Evolutionary conservation across 2,797 vertebrate species (phyloP).

Genomic region (Scomberomorus guttatus): DNA sequence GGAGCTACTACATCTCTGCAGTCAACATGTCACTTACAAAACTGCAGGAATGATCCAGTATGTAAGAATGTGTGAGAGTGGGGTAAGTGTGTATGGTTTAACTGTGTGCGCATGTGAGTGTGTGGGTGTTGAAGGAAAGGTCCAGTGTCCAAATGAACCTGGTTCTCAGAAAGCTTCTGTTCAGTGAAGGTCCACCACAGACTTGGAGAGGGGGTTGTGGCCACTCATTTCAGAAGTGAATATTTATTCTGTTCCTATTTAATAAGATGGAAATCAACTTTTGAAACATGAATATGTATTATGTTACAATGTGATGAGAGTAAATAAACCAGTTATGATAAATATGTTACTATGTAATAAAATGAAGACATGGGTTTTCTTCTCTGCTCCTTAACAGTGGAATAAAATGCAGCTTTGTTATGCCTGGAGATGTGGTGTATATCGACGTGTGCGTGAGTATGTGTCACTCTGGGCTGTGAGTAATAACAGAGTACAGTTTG

Average conservation of each 20-base stretch:
- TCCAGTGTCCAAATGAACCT: conserved; percentile 52
- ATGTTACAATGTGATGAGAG: conserved; percentile 86
- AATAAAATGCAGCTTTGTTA: conserved; percentile 79
- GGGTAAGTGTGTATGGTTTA: conserved; percentile 39
- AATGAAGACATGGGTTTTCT: conserved; percentile 78
- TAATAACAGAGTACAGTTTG: background rate
- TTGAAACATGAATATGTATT: conserved; percentile 83
- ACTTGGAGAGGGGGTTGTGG: conserved; percentile 56
- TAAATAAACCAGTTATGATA: conserved; percentile 79
- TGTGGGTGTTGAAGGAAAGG: conserved; percentile 46
- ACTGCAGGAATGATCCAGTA: conserved; percentile 57
- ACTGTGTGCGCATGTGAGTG: conserved; percentile 34
- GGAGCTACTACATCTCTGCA: conserved; percentile 55
- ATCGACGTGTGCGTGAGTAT: conserved; percentile 1
- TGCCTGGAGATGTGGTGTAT: conserved; percentile 55
- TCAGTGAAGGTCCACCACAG: conserved; percentile 60
- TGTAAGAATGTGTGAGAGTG: conserved; percentile 47
- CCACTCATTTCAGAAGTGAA: conserved; percentile 76
- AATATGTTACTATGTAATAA: conserved; percentile 85
- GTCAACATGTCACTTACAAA: conserved; percentile 49
- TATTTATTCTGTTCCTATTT: conserved; percentile 87
- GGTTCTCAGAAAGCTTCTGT: conserved; percentile 65
- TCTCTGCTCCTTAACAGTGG: conserved; percentile 77
- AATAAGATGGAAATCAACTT: conserved; percentile 79
- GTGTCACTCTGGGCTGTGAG: too few species aligned